Evolutionary conservation across 2,797 vertebrate species (phyloP).

Genomic region (Macrochelys suwanniensis): DNA sequence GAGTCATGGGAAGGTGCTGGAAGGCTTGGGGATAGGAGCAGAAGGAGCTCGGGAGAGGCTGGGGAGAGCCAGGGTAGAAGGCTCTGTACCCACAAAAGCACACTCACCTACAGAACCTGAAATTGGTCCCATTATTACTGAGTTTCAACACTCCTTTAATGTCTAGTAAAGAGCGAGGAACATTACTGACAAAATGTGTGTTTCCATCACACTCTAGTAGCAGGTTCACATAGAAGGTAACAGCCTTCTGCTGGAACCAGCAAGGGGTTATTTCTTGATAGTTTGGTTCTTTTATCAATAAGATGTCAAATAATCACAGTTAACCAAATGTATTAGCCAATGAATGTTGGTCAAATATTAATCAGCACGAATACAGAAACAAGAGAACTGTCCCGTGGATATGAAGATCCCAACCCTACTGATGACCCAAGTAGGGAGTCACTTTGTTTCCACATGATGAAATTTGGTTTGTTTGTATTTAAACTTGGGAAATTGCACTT

Average conservation of each 20-base stretch:
- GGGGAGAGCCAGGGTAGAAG: not conserved
- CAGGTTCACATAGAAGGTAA: not conserved
- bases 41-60: not conserved
- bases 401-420: conserved; percentile 56
- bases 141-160: not conserved
- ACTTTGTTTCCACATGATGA: too few relatives aligned
- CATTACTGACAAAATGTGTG: too few relatives aligned
- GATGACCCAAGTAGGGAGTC: not conserved
- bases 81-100: not conserved
- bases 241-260: conserved; percentile 29
- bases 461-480: too few relatives aligned
- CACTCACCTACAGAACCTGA: not conserved
- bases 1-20: too few relatives aligned
- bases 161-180: too few relatives aligned
- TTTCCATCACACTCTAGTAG: conserved; percentile 16
- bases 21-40: not conserved
- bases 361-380: too few relatives aligned
- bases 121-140: not conserved
- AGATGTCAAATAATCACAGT: too few relatives aligned
- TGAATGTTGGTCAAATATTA: too few relatives aligned
- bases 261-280: not conserved
- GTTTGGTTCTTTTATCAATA: too few relatives aligned
- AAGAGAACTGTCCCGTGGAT: conserved; percentile 46
- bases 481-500: too few relatives aligned
- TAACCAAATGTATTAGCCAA: too few relatives aligned